A percentile compares a stretch with the other conserved stretches of the same genome.
Conservation (phyloP, 2,113 vertebrate species). For the Megaceryle torquata region DNA sequence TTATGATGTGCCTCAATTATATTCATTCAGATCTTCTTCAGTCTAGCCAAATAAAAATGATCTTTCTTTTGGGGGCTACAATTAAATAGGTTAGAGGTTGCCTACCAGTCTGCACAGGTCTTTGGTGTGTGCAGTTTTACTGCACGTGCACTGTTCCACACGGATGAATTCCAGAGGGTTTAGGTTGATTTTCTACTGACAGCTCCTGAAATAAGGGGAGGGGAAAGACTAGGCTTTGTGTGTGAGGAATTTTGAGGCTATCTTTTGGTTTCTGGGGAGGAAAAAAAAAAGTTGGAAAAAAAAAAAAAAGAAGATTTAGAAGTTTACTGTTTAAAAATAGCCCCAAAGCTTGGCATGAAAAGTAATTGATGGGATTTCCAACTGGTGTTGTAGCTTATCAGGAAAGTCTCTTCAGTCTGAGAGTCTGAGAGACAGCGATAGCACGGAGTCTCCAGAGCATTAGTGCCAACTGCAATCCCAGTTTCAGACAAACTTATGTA, state of each 20-base stretch:
- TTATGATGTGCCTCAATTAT: background rate
- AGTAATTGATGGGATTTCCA: background rate
- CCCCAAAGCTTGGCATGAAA: background rate
- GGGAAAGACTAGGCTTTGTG: background rate
- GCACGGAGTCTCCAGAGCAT: background rate
- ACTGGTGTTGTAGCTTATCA: background rate
- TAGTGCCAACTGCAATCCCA: background rate
- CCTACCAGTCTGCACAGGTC: background rate
- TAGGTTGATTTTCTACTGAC: background rate
- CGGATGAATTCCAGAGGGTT: background rate
- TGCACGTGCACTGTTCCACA: background rate
- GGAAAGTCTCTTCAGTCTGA: background rate
- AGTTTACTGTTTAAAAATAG: background rate
- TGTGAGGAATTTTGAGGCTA: background rate
- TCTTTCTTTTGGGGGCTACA: background rate
- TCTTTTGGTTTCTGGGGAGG: background rate
- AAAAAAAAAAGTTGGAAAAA: no score
- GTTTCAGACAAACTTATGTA: background rate
- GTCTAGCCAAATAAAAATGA: background rate
- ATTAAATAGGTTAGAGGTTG: conserved; percentile 4
- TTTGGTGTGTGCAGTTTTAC: background rate
- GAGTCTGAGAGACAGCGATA: background rate
- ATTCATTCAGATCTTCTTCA: background rate
- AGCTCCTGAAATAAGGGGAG: background rate
- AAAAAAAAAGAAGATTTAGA: background rate